phyloP scores from a whole-genome alignment of 2,888 invertebrate species.

The Spodoptera picta region DNA sequence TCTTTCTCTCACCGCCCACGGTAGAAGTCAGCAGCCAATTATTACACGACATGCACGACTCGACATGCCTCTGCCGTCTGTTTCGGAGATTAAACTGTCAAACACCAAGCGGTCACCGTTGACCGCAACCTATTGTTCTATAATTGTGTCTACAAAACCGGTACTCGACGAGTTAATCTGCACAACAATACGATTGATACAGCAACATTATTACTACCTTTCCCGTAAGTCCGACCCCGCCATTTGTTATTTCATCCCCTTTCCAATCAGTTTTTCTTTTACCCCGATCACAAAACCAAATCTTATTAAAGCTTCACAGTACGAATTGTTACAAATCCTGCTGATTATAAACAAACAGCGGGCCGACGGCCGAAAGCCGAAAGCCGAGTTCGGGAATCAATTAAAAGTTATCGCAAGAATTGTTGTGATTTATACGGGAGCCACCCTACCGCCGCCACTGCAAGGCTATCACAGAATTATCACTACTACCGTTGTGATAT shows the following conservation, averaged over 20 bases:
- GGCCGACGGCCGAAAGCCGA: constrained; percentile 30
- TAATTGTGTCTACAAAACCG: too few species aligned
- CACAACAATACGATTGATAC: constrained; percentile 2
- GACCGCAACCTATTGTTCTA: too few species aligned
- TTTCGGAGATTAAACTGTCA: too few species aligned
- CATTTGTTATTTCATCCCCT: constrained; percentile 25
- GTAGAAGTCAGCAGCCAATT: too few species aligned
- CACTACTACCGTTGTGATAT: not conserved
- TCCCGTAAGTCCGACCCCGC: constrained; percentile 4
- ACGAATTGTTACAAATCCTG: constrained; percentile 45
- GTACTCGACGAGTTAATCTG: too few species aligned
- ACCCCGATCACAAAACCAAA: constrained; percentile 42
- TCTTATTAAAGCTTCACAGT: constrained; percentile 41
- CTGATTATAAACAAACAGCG: constrained; percentile 53
- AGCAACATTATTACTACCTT: constrained; percentile 21
- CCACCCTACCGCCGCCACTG: constrained; percentile 14
- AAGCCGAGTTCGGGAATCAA: constrained; percentile 53
- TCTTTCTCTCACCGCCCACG: too few species aligned
- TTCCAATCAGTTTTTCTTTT: constrained; percentile 32
- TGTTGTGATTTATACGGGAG: constrained; percentile 53
- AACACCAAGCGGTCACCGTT: too few species aligned
- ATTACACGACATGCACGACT: too few species aligned
- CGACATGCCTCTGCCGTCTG: too few species aligned
- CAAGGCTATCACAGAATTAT: not conserved
- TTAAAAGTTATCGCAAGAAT: constrained; percentile 57